phyloP scores from a whole-genome alignment of 2,113 vertebrate species.

The Okapia johnstoni region DNA sequence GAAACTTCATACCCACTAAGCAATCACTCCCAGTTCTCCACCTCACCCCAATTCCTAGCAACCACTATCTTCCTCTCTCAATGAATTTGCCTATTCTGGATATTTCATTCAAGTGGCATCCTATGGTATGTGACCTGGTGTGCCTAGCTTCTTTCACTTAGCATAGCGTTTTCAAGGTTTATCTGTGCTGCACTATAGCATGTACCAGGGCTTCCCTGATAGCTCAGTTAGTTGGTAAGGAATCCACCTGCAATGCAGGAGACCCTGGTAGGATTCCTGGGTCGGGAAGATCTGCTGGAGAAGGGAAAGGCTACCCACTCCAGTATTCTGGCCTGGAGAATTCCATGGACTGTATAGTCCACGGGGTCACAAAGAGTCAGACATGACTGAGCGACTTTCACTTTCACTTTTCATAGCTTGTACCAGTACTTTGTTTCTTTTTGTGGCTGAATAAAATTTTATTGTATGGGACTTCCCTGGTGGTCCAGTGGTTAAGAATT shows the following conservation, averaged over 20 bases:
- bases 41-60: background rate
- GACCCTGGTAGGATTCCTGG: background rate
- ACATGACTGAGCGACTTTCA: background rate
- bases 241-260: background rate
- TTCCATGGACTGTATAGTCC: background rate
- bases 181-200: background rate
- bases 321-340: background rate
- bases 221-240: background rate
- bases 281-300: background rate
- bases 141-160: background rate
- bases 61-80: background rate
- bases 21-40: background rate
- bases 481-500: background rate
- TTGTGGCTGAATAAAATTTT: background rate
- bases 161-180: background rate
- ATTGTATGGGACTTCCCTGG: background rate
- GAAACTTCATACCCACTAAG: background rate
- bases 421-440: background rate
- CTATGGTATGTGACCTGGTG: no score
- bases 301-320: background rate
- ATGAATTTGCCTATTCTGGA: background rate
- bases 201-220: background rate
- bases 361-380: accelerated
- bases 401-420: background rate
- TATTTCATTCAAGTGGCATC: background rate